Evolutionary conservation across 2,888 invertebrate genomes (phyloP), one percentile per base, ranked within the genome.

Genomic region (Drosophila pseudotakahashii): DNA sequence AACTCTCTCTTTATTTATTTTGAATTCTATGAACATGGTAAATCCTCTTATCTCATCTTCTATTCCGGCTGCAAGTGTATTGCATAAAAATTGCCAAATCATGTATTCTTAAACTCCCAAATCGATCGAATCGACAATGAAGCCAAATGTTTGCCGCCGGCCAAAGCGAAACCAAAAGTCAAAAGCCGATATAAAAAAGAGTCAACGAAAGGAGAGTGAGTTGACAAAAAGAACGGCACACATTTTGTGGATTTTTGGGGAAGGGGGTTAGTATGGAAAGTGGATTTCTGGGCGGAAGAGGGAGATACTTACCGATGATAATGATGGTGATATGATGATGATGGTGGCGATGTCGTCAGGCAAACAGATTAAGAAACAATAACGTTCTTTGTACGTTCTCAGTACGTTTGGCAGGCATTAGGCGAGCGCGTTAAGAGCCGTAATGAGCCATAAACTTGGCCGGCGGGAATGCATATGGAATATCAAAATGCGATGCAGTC

Each of bases 311-410:
- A 37, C 13, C 6, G 66, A 66, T 52, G 67, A 71, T 34, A 54
- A 50, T 44, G 54, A 34, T 52, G 30, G 7, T 44, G 54, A 36
- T 48, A 34, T 52, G 30, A 9, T 44, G 54, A 36, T 48, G 32
- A 9, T 42, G 73, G 45, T 39, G 45, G 26, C 45, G 71, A 73
- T 72, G 48, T 55, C 72, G 66, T 70, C 61, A 67, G 72, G 75
- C 63, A 68, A 66, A 47, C 78, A 83, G 75, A 84, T 84, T 81
- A 72, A 84, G 71, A 78, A 68, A 77, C 68, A 81, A 81, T 78
- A 76, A 63, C 19, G 23, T 50, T 52, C 47, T 50, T 64, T 62
- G 63, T 26, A 6, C 23, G 23, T 47, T 26, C 41, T 51, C 48
- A 47, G 47, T 41, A 57, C 67, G 52, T 66, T 58, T 51, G 54